These are phyloP conservation scores for Dufourea novaeangliae DNA, from an alignment of 1,140 invertebrate genomes.

Conservation along the genomic window DNA sequence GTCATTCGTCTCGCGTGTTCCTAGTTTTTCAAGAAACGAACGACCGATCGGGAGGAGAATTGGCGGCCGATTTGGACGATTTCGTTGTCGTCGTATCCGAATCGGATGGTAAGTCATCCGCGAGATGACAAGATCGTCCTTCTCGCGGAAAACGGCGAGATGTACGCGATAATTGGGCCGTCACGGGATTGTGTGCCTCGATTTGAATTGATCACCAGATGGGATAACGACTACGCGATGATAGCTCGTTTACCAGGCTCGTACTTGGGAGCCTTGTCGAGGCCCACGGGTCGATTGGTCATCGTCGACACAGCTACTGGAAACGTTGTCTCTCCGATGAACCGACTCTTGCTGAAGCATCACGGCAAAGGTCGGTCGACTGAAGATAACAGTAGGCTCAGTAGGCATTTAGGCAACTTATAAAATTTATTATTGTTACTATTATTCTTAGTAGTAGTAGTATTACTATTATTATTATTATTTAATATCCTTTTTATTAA, in stretches of 20 bases:
- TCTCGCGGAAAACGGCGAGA: constrained; percentile 55
- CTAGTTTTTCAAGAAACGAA: constrained; percentile 69
- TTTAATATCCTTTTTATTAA: too few species aligned
- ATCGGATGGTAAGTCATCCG: constrained; percentile 36
- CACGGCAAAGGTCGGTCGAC: constrained; percentile 54
- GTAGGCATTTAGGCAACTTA: too few species aligned
- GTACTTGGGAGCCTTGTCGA: constrained; percentile 20
- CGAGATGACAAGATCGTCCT: constrained; percentile 65
- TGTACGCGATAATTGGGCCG: constrained; percentile 58
- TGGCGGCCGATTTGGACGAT: constrained; percentile 64
- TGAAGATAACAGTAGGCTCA: too few species aligned
- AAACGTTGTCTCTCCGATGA: neutral
- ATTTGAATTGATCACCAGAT: constrained; percentile 38
- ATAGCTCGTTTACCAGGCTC: constrained; percentile 47
- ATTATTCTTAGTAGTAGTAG: too few species aligned
- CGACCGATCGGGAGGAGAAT: constrained; percentile 31
- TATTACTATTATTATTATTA: too few species aligned
- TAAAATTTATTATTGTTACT: too few species aligned
- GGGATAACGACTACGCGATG: constrained; percentile 47
- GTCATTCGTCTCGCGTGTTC: too few species aligned
- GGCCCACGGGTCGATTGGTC: neutral
- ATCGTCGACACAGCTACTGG: constrained; percentile 32
- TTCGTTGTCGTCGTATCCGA: constrained; percentile 49
- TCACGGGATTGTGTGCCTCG: constrained; percentile 51
- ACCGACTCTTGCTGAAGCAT: constrained; percentile 4